phyloP scores from a whole-genome alignment of 2,888 invertebrate genomes.

The Tetranychus piercei region DNA sequence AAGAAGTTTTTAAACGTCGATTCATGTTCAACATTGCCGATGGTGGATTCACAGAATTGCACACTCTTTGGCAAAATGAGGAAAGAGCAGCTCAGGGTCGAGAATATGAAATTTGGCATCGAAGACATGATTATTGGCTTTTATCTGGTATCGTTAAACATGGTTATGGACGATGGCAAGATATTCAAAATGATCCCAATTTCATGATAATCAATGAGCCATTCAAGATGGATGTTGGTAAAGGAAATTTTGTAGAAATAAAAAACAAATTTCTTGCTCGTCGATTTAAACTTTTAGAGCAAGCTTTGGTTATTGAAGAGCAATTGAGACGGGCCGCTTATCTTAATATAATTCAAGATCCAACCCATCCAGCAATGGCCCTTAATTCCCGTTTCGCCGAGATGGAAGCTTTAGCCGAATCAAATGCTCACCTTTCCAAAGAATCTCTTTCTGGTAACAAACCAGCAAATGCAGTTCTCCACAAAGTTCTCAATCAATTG shows the following conservation, averaged over 20 bases:
- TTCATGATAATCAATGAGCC: slow-evolving; percentile 98
- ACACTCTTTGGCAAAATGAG: slow-evolving; percentile 96
- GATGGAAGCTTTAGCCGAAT: slow-evolving; percentile 92
- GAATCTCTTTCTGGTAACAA: slow-evolving; percentile 95
- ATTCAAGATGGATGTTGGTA: slow-evolving; percentile 96
- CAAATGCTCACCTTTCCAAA: slow-evolving; percentile 92
- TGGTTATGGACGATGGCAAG: slow-evolving; percentile 98
- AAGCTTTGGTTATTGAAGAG: slow-evolving; percentile 95
- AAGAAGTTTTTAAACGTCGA: slow-evolving; percentile 42
- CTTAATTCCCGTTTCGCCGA: slow-evolving; percentile 64
- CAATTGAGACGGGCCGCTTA: slow-evolving; percentile 91
- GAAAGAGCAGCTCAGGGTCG: slow-evolving; percentile 84
- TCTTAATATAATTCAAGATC: slow-evolving; percentile 87
- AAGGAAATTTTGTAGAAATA: slow-evolving; percentile 95
- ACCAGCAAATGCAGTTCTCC: slow-evolving; percentile 92
- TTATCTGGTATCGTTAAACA: slow-evolving; percentile 94
- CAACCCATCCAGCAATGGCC: slow-evolving; percentile 93
- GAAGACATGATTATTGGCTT: slow-evolving; percentile 98
- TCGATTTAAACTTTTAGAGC: slow-evolving; percentile 90
- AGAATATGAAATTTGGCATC: slow-evolving; percentile 98
- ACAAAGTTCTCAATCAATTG: slow-evolving; percentile 93
- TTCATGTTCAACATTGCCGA: slow-evolving; percentile 99
- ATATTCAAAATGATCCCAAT: slow-evolving; percentile 89
- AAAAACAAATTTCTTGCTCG: slow-evolving; percentile 98
- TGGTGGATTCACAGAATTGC: slow-evolving; percentile 95